Percentiles rank a stretch among this genome's conserved stretches.
Conservation (phyloP, 1,140 invertebrate genomes). For the Drosophila pruinosa region DNA sequence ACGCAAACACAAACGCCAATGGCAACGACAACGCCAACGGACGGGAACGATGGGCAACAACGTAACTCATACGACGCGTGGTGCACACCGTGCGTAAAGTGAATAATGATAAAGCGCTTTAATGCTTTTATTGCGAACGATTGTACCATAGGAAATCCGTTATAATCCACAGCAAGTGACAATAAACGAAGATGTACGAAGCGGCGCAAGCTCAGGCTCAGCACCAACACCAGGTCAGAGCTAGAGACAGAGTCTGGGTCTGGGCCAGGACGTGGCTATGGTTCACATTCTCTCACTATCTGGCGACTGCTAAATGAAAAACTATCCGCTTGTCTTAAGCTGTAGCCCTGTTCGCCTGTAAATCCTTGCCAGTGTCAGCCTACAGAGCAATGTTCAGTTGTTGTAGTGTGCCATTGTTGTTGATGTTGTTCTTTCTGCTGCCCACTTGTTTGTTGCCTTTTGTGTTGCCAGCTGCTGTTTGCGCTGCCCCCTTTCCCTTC, state of each 20-base stretch:
- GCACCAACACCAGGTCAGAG: not conserved
- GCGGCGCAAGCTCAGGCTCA: not conserved
- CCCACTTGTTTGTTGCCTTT: conserved; percentile 19
- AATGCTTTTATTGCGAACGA: conserved; percentile 77
- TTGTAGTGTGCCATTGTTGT: not conserved
- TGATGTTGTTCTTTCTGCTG: not conserved
- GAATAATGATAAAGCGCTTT: conserved; percentile 79
- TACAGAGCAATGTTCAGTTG: not conserved
- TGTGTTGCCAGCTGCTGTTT: conserved; percentile 16
- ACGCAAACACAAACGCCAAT: not conserved
- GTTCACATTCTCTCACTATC: not conserved
- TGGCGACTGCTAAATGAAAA: conserved; percentile 45
- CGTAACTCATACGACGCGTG: conserved; percentile 58
- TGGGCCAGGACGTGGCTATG: not conserved
- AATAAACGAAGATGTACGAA: conserved; percentile 70
- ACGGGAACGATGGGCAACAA: not conserved
- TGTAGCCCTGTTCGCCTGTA: conserved; percentile 14
- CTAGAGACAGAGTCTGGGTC: too few species aligned
- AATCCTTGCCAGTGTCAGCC: conserved; percentile 38
- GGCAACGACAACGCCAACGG: not conserved
- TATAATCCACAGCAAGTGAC: conserved; percentile 80
- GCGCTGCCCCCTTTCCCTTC: not conserved
- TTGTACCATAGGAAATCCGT: conserved; percentile 71
- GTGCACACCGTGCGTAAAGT: conserved; percentile 63
- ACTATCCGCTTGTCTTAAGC: conserved; percentile 62